phyloP scores from a whole-genome alignment of 2,888 invertebrate genomes.

The Phasia obesa region DNA sequence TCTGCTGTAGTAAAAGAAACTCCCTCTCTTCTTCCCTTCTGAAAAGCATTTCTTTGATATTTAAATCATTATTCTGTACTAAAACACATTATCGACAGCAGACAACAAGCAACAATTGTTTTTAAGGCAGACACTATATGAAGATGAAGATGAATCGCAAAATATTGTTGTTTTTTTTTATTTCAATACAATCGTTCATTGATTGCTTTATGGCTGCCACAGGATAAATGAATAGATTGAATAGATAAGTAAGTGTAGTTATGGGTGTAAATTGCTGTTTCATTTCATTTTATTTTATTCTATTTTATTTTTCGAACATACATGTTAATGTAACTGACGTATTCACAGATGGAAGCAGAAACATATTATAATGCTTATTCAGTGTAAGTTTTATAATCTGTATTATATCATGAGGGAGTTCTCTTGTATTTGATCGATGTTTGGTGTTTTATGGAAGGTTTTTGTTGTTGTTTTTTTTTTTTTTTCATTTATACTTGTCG shows the following conservation, averaged over 20 bases:
- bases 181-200: slow-evolving; percentile 30
- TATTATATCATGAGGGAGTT: not conserved
- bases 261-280: slow-evolving; percentile 10
- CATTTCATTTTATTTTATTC: slow-evolving; percentile 2
- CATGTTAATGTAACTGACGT: slow-evolving; percentile 55
- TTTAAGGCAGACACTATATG: slow-evolving; percentile 8
- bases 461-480: no score
- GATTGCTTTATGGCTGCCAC: slow-evolving; percentile 51
- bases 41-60: no score
- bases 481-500: no score
- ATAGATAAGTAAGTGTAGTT: slow-evolving; percentile 7
- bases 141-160: slow-evolving; percentile 40
- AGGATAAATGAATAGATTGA: slow-evolving; percentile 31
- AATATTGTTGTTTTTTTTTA: no score
- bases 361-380: slow-evolving; percentile 21
- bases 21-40: no score
- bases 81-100: no score
- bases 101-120: slow-evolving; percentile 45
- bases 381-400: slow-evolving; percentile 46
- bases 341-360: not conserved
- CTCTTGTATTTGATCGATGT: not conserved
- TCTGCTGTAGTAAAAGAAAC: not conserved
- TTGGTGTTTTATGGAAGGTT: no score
- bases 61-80: no score
- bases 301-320: slow-evolving; percentile 15